Evolutionary conservation across 2,888 invertebrate genomes (phyloP).

Genomic region (Drosophila neonasuta): DNA sequence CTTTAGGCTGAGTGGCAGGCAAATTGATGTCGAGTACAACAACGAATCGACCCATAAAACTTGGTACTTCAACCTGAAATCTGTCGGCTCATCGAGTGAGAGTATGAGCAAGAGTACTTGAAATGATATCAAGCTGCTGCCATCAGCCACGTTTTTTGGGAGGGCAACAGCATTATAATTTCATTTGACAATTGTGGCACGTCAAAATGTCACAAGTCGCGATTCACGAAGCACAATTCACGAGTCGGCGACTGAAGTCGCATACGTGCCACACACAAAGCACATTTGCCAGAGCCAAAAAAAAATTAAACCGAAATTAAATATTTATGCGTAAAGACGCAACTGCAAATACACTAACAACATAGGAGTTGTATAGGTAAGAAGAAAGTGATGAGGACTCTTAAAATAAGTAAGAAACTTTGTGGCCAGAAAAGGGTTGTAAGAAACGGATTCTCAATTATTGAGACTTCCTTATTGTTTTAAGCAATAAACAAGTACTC

Average conservation of each 20-base stretch:
- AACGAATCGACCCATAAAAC: neutral
- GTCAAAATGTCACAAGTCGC: slow-evolving; percentile 47
- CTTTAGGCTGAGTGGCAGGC: neutral
- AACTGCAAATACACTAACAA: slow-evolving; percentile 8
- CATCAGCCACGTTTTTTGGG: slow-evolving; percentile 31
- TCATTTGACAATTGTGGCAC: slow-evolving; percentile 53
- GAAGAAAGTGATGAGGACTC: neutral
- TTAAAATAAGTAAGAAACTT: no score
- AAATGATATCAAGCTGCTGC: slow-evolving; percentile 22
- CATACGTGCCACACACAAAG: slow-evolving; percentile 8
- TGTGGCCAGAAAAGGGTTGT: no score
- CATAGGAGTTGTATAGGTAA: neutral
- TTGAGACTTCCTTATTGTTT: no score
- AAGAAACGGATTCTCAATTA: no score
- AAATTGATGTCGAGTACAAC: slow-evolving; percentile 1
- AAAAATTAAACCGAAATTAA: slow-evolving; percentile 23
- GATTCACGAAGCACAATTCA: neutral
- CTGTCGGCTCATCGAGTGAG: neutral
- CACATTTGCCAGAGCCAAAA: slow-evolving; percentile 7
- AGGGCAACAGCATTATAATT: slow-evolving; percentile 39
- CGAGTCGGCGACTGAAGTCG: neutral
- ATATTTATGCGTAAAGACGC: neutral
- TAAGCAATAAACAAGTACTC: no score
- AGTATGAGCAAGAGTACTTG: neutral
- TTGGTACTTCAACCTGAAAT: slow-evolving; percentile 11